These are phyloP conservation scores for Lepeophtheirus salmonis DNA, from an alignment of 1,140 invertebrate genomes.

Conservation along the genomic window DNA sequence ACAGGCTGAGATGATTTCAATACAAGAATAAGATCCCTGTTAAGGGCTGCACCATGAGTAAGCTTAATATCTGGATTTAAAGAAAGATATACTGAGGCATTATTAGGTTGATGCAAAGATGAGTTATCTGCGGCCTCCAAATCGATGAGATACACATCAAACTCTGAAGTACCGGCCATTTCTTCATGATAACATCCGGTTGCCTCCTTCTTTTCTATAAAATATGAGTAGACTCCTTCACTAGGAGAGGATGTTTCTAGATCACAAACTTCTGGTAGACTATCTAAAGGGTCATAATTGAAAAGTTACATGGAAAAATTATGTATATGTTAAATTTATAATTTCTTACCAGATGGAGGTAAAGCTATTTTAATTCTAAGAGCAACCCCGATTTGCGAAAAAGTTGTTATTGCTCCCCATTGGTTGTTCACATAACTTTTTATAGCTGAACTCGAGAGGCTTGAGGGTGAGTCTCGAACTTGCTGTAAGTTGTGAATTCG, in stretches of 20 bases:
- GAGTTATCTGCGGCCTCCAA: not conserved
- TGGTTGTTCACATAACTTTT: not conserved
- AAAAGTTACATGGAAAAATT: not conserved
- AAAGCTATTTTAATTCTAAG: not conserved
- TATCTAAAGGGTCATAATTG: not conserved
- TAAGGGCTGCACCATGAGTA: not conserved
- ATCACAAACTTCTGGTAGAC: not conserved
- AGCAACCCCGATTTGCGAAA: not conserved
- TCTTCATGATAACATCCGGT: not conserved
- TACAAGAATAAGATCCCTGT: not conserved
- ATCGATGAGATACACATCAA: not conserved
- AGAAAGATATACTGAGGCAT: not conserved
- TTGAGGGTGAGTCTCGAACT: not conserved
- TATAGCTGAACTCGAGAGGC: not conserved
- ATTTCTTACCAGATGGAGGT: not conserved
- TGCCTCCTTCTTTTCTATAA: not conserved
- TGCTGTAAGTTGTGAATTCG: not conserved
- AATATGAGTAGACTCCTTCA: not conserved
- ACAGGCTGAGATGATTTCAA: not conserved
- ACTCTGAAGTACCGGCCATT: not conserved
- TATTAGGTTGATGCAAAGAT: not conserved
- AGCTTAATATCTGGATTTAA: not conserved
- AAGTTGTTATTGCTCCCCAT: not conserved
- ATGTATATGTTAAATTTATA: not conserved
- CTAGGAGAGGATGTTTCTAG: not conserved